phyloP scores from a whole-genome alignment of 1,140 invertebrate genomes.

The Caenorhabditis tropicalis region DNA sequence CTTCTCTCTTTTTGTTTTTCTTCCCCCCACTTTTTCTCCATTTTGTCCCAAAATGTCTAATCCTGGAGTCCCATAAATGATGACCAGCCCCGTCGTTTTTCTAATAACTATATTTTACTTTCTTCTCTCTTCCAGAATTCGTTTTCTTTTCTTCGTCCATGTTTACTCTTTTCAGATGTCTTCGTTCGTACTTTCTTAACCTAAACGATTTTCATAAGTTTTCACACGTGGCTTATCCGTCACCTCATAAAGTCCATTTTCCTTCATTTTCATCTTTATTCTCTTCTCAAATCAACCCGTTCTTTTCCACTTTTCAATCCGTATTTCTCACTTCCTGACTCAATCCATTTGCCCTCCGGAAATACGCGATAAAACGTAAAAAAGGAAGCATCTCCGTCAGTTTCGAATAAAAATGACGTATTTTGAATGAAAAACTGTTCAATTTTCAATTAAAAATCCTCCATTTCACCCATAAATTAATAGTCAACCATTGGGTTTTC shows the following conservation, averaged over 20 bases:
- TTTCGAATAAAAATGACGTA: not conserved
- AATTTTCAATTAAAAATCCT: not conserved
- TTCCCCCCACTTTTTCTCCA: not conserved
- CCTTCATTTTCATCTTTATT: not conserved
- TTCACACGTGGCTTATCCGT: constrained; percentile 11
- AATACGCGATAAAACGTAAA: not conserved
- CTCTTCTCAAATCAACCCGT: too few relatives aligned
- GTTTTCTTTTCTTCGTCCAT: constrained; percentile 30
- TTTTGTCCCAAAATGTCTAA: not conserved
- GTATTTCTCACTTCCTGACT: not conserved
- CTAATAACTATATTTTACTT: constrained; percentile 31
- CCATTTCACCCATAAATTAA: too few relatives aligned
- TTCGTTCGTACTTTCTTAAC: not conserved
- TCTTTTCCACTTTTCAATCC: not conserved
- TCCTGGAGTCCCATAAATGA: constrained; percentile 27
- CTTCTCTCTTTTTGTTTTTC: not conserved
- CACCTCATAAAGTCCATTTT: not conserved
- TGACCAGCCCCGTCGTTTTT: constrained; percentile 14
- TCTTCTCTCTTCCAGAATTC: not conserved
- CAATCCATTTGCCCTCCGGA: constrained; percentile 9
- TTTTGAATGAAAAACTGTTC: not conserved
- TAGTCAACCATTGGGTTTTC: too few relatives aligned
- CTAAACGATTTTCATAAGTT: not conserved
- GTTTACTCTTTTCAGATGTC: not conserved
- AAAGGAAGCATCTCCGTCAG: not conserved